Conservation (phyloP, 1,140 invertebrate genomes). For the Drosophila pruinosa region DNA sequence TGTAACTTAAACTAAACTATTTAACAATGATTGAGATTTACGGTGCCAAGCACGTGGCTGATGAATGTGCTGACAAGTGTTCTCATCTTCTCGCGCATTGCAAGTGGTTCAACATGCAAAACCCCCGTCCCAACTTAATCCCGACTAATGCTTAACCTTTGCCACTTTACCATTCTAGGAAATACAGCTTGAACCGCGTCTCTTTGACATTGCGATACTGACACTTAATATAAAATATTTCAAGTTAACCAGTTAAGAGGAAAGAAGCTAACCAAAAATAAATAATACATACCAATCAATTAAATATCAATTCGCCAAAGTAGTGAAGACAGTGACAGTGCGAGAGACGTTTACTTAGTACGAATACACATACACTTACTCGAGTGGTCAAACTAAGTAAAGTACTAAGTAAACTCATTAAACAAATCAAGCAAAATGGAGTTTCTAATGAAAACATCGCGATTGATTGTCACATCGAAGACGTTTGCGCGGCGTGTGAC, state of each 20-base stretch:
- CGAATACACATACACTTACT: neutral
- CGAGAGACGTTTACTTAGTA: constrained; percentile 14
- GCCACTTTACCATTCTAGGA: constrained; percentile 56
- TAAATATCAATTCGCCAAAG: constrained; percentile 19
- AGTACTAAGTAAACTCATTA: neutral
- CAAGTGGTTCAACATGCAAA: constrained; percentile 45
- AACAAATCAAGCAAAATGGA: constrained; percentile 59
- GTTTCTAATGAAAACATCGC: constrained; percentile 81
- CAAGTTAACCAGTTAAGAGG: constrained; percentile 46
- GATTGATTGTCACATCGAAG: constrained; percentile 75
- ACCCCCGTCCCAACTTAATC: neutral
- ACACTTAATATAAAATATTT: constrained; percentile 73
- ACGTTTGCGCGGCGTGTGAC: constrained; percentile 77
- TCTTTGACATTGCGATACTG: constrained; percentile 80
- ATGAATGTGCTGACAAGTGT: neutral
- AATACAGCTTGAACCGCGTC: constrained; percentile 70
- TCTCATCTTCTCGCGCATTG: constrained; percentile 26
- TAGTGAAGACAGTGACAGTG: neutral
- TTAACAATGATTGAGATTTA: neutral
- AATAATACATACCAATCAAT: neutral
- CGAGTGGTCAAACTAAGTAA: constrained; percentile 1
- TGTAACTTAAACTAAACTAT: constrained; percentile 1
- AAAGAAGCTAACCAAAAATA: neutral
- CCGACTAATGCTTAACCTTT: constrained; percentile 34
- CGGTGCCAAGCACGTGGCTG: constrained; percentile 15